Conservation (phyloP, 2,797 vertebrate genomes). For the Rachycentron canadum region DNA sequence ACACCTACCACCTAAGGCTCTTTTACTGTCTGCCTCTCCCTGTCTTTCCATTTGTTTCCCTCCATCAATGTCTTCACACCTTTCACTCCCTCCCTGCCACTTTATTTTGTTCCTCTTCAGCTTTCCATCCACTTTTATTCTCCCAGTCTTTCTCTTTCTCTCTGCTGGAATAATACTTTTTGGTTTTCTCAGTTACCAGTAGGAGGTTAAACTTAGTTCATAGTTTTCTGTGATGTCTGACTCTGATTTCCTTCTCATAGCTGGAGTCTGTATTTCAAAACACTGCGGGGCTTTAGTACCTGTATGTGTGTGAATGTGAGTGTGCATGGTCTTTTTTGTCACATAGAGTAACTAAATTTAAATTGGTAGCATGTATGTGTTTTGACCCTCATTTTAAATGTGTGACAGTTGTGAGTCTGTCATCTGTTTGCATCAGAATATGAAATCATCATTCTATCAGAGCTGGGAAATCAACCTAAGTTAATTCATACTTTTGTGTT, state of each 20-base stretch:
- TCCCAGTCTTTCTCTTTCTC: constrained; percentile 13
- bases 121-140: constrained; percentile 1
- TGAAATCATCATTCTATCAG: too few relatives aligned
- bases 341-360: neutral
- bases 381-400: neutral
- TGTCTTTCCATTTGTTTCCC: constrained; percentile 40
- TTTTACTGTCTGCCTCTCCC: constrained; percentile 24
- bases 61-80: constrained; percentile 48
- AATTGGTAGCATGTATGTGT: neutral
- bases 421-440: neutral
- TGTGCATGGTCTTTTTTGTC: neutral
- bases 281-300: constrained; percentile 8
- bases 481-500: too few relatives aligned
- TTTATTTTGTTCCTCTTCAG: neutral
- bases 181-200: constrained; percentile 15
- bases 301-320: neutral
- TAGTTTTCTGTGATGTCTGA: constrained; percentile 42
- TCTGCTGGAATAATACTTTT: constrained; percentile 19
- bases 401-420: neutral
- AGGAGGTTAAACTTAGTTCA: constrained; percentile 47
- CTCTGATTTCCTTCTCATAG: constrained; percentile 34
- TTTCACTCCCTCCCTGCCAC: constrained; percentile 28
- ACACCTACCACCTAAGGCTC: constrained; percentile 49
- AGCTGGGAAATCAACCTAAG: too few relatives aligned
- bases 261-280: constrained; percentile 48